Percentiles rank a stretch among this genome's conserved stretches.
These are phyloP conservation scores for Stegophylla sp. DNA, from an alignment of 2,888 invertebrate genomes.

Conservation along the genomic window DNA sequence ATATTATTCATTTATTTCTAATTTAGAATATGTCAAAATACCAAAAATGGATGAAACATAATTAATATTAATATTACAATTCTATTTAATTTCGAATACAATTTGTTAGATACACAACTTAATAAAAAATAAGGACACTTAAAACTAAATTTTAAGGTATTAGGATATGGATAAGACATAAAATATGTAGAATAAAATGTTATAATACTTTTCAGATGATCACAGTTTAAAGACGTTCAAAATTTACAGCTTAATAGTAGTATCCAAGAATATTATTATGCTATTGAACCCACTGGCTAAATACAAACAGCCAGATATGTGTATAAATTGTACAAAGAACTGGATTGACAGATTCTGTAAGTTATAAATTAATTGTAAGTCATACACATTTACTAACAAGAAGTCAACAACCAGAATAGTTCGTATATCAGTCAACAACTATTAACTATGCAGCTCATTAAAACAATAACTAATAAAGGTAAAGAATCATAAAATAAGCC, in stretches of 20 bases:
- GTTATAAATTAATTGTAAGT: background rate
- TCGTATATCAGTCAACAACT: background rate
- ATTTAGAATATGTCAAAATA: no score
- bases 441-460: background rate
- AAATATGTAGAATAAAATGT: background rate
- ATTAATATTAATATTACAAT: background rate
- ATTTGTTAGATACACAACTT: no score
- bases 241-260: background rate
- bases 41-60: background rate
- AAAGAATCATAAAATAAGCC: no score
- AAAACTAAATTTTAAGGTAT: background rate
- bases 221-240: constrained; percentile 18
- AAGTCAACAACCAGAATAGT: background rate
- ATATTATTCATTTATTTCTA: no score
- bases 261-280: background rate
- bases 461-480: background rate
- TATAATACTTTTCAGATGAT: constrained; percentile 44
- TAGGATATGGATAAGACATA: background rate
- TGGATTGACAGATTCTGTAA: constrained; percentile 32
- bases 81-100: no score
- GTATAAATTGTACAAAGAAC: constrained; percentile 3
- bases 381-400: no score
- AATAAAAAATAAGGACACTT: no score
- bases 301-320: background rate
- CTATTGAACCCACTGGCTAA: background rate